Conservation (phyloP, 2,113 vertebrate species). For the Bothrops jararaca region DNA sequence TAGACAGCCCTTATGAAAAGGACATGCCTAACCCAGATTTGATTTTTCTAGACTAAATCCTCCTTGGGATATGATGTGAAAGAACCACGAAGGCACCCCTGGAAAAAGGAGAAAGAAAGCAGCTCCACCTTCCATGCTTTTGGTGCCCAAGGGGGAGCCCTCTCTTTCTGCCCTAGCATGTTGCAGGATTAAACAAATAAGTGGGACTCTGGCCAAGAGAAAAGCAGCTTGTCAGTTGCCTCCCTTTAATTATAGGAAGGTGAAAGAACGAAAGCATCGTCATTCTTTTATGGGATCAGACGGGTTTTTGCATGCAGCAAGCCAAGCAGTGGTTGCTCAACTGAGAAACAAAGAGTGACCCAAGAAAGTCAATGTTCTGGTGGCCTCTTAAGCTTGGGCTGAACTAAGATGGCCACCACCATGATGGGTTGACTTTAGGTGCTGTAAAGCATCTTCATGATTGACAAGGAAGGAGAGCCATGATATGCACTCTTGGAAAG, state of each 20-base stretch:
- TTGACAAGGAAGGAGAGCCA: not conserved
- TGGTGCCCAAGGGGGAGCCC: slow-evolving; percentile 18
- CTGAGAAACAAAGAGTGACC: not conserved
- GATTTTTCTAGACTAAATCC: slow-evolving; percentile 8
- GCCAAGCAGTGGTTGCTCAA: not conserved
- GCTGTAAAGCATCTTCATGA: not conserved
- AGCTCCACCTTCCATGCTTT: not conserved
- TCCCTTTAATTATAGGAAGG: slow-evolving; percentile 25
- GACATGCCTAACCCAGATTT: not conserved
- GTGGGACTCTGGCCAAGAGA: slow-evolving; percentile 4
- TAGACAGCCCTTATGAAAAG: not conserved
- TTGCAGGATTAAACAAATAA: slow-evolving; percentile 8
- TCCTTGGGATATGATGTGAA: not conserved
- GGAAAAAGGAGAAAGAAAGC: not conserved
- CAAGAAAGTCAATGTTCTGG: not conserved
- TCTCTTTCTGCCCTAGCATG: slow-evolving; percentile 7
- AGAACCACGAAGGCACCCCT: slow-evolving; percentile 1
- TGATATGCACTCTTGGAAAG: not conserved
- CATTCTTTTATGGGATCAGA: not conserved
- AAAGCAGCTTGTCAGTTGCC: slow-evolving; percentile 15
- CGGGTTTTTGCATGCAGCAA: slow-evolving; percentile 10
- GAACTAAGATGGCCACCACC: not conserved
- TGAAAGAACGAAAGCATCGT: slow-evolving; percentile 10
- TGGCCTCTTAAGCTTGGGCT: too few species aligned
- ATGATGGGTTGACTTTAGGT: not conserved